A percentile compares a stretch with the other conserved stretches of the same genome.
phyloP scores from a whole-genome alignment of 2,797 vertebrate genomes.

The Hipposideros larvatus region DNA sequence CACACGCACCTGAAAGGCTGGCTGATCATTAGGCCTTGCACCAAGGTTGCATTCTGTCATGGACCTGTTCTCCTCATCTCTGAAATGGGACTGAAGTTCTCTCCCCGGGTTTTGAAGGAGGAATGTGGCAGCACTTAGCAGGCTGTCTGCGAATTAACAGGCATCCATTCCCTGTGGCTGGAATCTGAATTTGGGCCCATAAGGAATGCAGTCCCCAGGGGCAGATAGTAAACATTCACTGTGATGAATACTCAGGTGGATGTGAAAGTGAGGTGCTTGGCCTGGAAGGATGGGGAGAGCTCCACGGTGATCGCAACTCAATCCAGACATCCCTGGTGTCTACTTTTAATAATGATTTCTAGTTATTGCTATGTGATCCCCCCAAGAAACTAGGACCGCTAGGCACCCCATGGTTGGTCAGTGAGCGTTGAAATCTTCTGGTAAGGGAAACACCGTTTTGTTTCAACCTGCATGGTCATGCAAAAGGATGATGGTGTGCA shows the following conservation, averaged over 20 bases:
- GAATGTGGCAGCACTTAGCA: neutral
- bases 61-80: neutral
- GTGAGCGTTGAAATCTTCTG: neutral
- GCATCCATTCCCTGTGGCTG: neutral
- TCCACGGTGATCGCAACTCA: neutral
- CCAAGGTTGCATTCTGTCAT: neutral
- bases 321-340: neutral
- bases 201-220: neutral
- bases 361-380: neutral
- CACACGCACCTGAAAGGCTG: neutral
- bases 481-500: rapidly evolving
- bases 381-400: neutral
- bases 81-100: neutral
- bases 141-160: neutral
- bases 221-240: neutral
- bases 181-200: neutral
- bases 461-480: neutral
- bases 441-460: neutral
- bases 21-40: neutral
- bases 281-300: neutral
- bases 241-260: neutral
- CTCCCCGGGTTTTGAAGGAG: neutral
- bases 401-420: neutral
- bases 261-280: rapidly evolving
- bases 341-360: neutral